These are phyloP conservation scores for Rhinatrema bivittatum DNA, from an alignment of 2,797 vertebrate species.

Conservation along the genomic window DNA sequence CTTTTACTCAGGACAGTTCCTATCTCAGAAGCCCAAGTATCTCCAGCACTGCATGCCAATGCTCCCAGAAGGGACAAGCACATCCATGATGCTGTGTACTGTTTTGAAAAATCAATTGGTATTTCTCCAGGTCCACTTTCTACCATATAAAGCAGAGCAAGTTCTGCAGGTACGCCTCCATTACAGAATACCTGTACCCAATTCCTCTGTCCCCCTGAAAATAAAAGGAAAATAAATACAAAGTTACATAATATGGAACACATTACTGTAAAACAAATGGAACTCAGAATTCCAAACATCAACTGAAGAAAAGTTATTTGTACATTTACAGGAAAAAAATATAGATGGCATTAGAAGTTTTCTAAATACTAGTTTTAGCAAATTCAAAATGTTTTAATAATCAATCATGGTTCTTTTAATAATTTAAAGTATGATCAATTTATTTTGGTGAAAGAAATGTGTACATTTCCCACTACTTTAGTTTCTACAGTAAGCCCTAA, in stretches of 20 bases:
- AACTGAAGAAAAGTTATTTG: not conserved
- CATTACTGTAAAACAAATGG: not conserved
- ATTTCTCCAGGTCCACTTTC: constrained; percentile 92
- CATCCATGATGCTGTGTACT: constrained; percentile 93
- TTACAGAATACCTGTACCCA: constrained; percentile 96
- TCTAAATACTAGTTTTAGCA: no score
- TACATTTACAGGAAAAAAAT: no score
- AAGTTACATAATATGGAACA: not conserved
- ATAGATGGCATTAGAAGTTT: no score
- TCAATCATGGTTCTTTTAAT: no score
- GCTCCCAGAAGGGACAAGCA: constrained; percentile 85
- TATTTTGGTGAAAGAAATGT: no score
- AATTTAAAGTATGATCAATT: no score
- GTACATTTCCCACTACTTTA: no score
- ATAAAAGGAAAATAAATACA: not conserved
- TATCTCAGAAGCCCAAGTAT: constrained; percentile 94
- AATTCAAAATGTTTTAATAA: no score
- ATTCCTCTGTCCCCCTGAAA: constrained; percentile 86
- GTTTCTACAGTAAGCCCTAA: no score
- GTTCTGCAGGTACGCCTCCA: constrained; percentile 83
- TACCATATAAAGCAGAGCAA: constrained; percentile 92
- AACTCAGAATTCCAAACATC: not conserved
- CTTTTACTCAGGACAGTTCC: constrained; percentile 75
- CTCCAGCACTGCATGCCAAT: constrained; percentile 78
- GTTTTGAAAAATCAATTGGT: constrained; percentile 80